Conservation (phyloP, 2,797 vertebrate genomes). For the Acrocephalus scirpaceus region DNA sequence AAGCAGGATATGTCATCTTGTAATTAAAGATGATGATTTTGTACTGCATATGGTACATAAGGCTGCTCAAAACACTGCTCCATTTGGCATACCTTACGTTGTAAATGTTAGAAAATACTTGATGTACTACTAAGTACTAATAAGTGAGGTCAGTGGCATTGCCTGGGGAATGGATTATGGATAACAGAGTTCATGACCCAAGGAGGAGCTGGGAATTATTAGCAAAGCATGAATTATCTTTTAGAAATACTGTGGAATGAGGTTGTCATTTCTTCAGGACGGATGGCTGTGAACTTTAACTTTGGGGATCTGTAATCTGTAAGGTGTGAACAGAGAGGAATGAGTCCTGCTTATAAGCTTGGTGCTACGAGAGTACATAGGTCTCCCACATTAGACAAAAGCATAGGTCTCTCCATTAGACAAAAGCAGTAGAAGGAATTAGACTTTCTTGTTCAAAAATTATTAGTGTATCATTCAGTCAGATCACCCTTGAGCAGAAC, state of each 20-base stretch:
- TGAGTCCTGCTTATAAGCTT: rapidly evolving
- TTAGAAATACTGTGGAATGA: background rate
- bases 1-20: rapidly evolving
- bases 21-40: background rate
- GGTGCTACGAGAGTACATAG: rapidly evolving
- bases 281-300: background rate
- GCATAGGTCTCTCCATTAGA: no score
- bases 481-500: background rate
- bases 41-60: background rate
- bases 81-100: background rate
- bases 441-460: background rate
- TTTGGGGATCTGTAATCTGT: background rate
- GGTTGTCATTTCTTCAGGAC: background rate
- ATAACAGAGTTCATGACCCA: background rate
- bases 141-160: background rate
- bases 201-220: background rate
- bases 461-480: background rate
- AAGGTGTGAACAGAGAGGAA: background rate
- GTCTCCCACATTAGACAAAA: background rate
- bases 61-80: background rate
- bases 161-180: background rate
- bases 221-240: background rate
- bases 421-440: background rate
- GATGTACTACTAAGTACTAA: background rate
- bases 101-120: background rate